Base-by-base conservation (phyloP, 2,113 vertebrate species). In the Sclerurus mexicanus region DNA sequence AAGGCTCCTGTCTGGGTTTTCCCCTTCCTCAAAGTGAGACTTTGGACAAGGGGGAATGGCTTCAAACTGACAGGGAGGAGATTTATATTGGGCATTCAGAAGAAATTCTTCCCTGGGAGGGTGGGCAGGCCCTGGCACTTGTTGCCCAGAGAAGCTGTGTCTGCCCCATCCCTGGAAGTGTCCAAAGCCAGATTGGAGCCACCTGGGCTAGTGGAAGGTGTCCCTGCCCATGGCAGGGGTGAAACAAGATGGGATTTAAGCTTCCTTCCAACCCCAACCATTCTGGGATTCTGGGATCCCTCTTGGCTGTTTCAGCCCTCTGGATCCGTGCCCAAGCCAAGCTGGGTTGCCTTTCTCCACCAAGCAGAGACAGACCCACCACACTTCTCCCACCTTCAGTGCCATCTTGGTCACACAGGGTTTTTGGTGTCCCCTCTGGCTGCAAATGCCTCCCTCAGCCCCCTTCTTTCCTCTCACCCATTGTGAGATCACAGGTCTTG, bases 381-480 rank as follows among this genome's bases (percentile, higher is more conserved):
- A 15, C 0, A 1, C 9, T 10, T 30, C 59, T 60, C 49, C 23
- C 7, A 0, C 8, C 44, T 28, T 17, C 9, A 27, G 42, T 64
- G 76, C 35, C 23, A 1, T 14, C 49, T 16, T 2, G 0, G 24
- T 22, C 27, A 19, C 0, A 0, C 37, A 16, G 56, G 31, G 12
- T 4, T 21, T 56, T 72, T 63, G 30, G 58, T 66, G 49, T 53
- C 23, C 35, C 31, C 7, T 24, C 24, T 15, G 49, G 24, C 5
- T 21, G 14, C n/a, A 56, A 5, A 14, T 24, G 35, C 33, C 31
- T 2, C 50, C 13, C 5, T 1, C 22, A 50, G 59, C 63, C 67
- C 8, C 33, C 31, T 17, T 23, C 58, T 23, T 47, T 49, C 53
- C 79, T 76, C 67, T 77, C 4, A 7, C 27, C 33, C 66, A 16